Evolutionary conservation across 2,888 invertebrate genomes (phyloP).

Genomic region (Drosophila cyrtoloma): DNA sequence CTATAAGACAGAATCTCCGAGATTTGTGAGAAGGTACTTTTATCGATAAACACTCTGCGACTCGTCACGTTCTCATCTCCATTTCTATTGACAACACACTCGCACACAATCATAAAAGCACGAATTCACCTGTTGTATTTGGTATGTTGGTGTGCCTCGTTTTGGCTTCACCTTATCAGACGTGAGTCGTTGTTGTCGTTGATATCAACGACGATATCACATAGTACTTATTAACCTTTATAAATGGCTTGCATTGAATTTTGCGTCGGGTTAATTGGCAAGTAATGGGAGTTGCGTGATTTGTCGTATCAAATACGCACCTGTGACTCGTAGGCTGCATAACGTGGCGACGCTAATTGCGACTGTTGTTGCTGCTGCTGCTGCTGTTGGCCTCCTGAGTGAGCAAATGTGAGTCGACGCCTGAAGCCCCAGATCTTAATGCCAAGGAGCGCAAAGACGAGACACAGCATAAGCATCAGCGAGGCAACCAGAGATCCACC

Average conservation of each 20-base stretch:
- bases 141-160: conserved; percentile 15
- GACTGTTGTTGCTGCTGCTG: conserved; percentile 31
- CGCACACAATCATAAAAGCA: conserved; percentile 3
- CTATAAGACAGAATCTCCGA: neutral
- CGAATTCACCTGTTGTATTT: conserved; percentile 18
- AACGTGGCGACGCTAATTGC: conserved; percentile 62
- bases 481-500: conserved; percentile 53
- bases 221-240: conserved; percentile 58
- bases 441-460: conserved; percentile 83
- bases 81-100: conserved; percentile 23
- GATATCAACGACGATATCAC: conserved; percentile 43
- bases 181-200: conserved; percentile 28
- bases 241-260: conserved; percentile 63
- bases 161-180: conserved; percentile 58
- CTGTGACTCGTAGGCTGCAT: conserved; percentile 70
- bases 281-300: conserved; percentile 21
- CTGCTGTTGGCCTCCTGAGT: conserved; percentile 20
- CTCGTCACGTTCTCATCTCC: conserved; percentile 20
- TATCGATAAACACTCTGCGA: conserved; percentile 24
- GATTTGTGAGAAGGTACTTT: neutral
- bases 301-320: conserved; percentile 47
- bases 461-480: conserved; percentile 66
- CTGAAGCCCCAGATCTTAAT: conserved; percentile 86
- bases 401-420: conserved; percentile 83
- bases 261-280: conserved; percentile 27